Evolutionary conservation across 2,113 vertebrate genomes (phyloP).

Genomic region (Seriola rivoliana): DNA sequence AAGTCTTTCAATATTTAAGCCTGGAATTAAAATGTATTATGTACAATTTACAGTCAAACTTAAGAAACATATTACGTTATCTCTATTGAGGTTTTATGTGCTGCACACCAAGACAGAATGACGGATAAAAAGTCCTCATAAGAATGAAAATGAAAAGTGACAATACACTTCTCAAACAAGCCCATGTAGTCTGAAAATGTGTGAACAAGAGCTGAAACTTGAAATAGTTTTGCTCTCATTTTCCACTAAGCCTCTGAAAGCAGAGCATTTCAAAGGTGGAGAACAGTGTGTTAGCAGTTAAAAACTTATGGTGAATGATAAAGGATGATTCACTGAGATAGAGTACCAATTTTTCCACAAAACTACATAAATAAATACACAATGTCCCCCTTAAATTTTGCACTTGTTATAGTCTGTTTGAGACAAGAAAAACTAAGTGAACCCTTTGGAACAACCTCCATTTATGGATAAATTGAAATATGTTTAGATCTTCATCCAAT

Average conservation of each 20-base stretch:
- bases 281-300: neutral
- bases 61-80: neutral
- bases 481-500: too few relatives aligned
- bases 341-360: neutral
- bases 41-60: neutral
- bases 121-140: too few relatives aligned
- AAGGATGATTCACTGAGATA: neutral
- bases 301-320: too few relatives aligned
- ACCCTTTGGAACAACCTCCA: too few relatives aligned
- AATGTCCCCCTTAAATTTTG: too few relatives aligned
- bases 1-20: too few relatives aligned
- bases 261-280: neutral
- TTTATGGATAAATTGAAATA: too few relatives aligned
- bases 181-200: neutral
- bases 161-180: neutral
- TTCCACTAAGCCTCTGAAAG: neutral
- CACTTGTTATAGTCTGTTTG: too few relatives aligned
- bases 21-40: neutral
- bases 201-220: neutral
- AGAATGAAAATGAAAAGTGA: neutral
- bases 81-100: neutral
- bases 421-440: too few relatives aligned
- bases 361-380: too few relatives aligned
- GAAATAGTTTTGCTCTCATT: neutral
- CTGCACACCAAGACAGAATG: too few relatives aligned